A percentile compares a stretch with the other conserved stretches of the same genome.
phyloP scores from a whole-genome alignment of 2,797 vertebrate species.

The Enteromius afrohamiltoni region DNA sequence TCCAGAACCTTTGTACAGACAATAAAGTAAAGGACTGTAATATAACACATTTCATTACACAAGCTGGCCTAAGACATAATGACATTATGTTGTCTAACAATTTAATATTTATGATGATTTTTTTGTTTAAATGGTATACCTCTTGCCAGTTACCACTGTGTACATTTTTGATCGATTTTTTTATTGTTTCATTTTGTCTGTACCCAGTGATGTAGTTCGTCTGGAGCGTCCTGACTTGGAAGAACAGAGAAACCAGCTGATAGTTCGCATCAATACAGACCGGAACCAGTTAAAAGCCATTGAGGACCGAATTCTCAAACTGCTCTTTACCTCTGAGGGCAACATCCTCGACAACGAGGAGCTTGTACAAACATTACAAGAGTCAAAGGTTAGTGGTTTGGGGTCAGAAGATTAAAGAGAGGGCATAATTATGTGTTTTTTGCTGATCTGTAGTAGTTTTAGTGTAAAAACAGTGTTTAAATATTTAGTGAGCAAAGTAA shows the following conservation, averaged over 20 bases:
- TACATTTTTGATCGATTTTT: not conserved
- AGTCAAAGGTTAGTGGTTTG: slow-evolving; percentile 77
- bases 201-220: slow-evolving; percentile 78
- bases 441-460: not conserved
- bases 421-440: not conserved
- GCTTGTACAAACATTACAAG: slow-evolving; percentile 81
- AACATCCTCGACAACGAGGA: slow-evolving; percentile 86
- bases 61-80: not conserved
- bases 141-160: not conserved
- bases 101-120: not conserved
- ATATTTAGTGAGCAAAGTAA: no score
- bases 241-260: slow-evolving; percentile 82
- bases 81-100: not conserved
- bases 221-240: slow-evolving; percentile 85
- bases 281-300: slow-evolving; percentile 83
- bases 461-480: not conserved
- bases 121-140: not conserved
- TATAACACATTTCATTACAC: not conserved
- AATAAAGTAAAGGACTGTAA: no score
- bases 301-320: slow-evolving; percentile 83
- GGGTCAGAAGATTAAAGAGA: not conserved
- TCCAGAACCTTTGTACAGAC: no score
- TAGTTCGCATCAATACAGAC: slow-evolving; percentile 79
- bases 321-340: slow-evolving; percentile 83
- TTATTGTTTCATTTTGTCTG: not conserved